Base-by-base conservation (phyloP, 2,888 invertebrate species). In the Scrobipalpa atriplicella region DNA sequence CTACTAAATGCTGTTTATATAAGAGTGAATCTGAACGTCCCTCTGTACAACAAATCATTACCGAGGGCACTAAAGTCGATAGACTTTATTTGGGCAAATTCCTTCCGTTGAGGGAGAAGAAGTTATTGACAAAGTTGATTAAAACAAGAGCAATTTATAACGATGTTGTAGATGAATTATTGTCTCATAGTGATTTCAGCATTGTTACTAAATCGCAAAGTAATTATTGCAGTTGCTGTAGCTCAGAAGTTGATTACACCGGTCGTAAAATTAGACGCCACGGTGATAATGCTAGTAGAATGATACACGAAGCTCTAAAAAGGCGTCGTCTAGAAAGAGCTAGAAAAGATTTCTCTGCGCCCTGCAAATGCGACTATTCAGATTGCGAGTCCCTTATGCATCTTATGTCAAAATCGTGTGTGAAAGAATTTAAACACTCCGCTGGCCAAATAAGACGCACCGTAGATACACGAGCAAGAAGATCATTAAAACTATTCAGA, bases 71-170 rank as follows among this genome's bases (percentile, higher is more conserved):
- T 9, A 74, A 69, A 69, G 77, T 81, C 41, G 80, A 82, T 62
- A 75, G 74, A 52, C 76, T 84, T 36, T 81, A 76, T 51, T 76
- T 74, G 63, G 78, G 80, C 51, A 79, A 83, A 68, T 81, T 78
- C 70, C 73, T 85, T 67, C 81, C 83, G 13, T 69, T 78, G 10
- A 74, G 82, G 68, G 83, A 87, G 71, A 78, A 74, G 58, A 83
- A 82, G 61, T 74, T 86, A 61, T 67, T 86, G 10, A 75, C 80
- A 47, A 85, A 80, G 72, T 73, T 87, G 63, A 76, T 82, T 8
- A 76, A 77, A 71, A 83, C 85, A 36, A 80, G 82, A 68, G 81
- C 78, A 39, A 72, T 77, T 8, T 85, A 87, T 61, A 79, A 86
- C 70, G 80, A 82, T 5, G 62, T 41, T 13, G 18, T 43, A 18